phyloP scores from a whole-genome alignment of 1,140 invertebrate species.

The Pseudomyrmex flavicornis region DNA sequence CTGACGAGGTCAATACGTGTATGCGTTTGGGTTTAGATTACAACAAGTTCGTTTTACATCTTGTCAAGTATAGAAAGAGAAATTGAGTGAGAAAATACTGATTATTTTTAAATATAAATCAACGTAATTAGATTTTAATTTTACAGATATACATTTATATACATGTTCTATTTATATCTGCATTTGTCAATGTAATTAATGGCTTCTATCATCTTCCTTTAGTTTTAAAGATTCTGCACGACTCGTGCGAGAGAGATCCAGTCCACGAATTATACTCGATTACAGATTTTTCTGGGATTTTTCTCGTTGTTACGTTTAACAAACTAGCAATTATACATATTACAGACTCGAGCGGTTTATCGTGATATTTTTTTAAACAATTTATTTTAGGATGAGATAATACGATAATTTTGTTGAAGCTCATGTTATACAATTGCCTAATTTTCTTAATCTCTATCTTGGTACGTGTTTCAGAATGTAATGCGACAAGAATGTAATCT shows the following conservation, averaged over 20 bases:
- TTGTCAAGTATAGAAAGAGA: not conserved
- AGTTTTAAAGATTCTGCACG: not conserved
- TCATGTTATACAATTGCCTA: not conserved
- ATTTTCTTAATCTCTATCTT: slow-evolving; percentile 35
- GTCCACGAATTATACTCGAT: not conserved
- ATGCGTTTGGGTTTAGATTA: too few species aligned
- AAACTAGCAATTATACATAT: slow-evolving; percentile 55
- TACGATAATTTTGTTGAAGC: slow-evolving; percentile 39
- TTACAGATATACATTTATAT: not conserved
- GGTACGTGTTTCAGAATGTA: not conserved
- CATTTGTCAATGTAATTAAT: slow-evolving; percentile 35
- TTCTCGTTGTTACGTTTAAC: slow-evolving; percentile 26
- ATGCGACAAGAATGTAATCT: slow-evolving; percentile 8
- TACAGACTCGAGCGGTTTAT: slow-evolving; percentile 19
- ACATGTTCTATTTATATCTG: not conserved
- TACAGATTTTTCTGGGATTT: not conserved
- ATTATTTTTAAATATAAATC: too few species aligned
- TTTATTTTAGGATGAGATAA: slow-evolving; percentile 26
- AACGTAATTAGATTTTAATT: not conserved
- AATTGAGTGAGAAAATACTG: too few species aligned
- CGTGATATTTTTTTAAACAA: slow-evolving; percentile 54
- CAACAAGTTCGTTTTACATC: not conserved
- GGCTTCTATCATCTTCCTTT: slow-evolving; percentile 36
- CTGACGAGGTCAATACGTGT: not conserved
- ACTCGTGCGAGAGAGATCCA: slow-evolving; percentile 10